Evolutionary conservation across 2,797 vertebrate species (phyloP).

Genomic region (Lophius americanus): DNA sequence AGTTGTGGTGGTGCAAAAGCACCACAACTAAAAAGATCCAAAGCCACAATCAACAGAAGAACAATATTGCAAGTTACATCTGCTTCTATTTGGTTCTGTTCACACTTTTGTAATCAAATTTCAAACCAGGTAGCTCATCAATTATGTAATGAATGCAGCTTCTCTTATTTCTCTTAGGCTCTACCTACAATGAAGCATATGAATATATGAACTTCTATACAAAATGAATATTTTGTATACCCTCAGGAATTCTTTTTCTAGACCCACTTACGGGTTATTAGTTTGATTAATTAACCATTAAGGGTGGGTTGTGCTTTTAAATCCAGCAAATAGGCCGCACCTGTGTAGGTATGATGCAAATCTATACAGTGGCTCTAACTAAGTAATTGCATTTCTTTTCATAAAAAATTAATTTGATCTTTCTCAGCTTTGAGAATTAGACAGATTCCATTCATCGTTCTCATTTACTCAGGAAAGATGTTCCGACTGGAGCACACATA

Average conservation of each 20-base stretch:
- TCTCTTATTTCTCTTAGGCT: constrained; percentile 22
- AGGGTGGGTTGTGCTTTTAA: constrained; percentile 36
- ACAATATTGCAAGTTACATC: constrained; percentile 21
- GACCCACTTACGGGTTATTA: constrained; percentile 46
- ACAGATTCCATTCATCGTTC: neutral
- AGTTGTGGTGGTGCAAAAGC: neutral
- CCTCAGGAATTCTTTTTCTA: constrained; percentile 43
- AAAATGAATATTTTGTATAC: constrained; percentile 44
- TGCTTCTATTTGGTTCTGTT: neutral
- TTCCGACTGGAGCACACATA: constrained; percentile 3
- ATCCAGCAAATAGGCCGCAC: constrained; percentile 27
- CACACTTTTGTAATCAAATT: constrained; percentile 23
- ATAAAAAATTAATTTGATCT: constrained; percentile 36
- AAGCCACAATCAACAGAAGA: constrained; percentile 14
- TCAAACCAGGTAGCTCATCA: constrained; percentile 8
- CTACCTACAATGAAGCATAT: constrained; percentile 26
- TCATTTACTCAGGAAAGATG: constrained; percentile 2
- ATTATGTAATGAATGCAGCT: constrained; percentile 15
- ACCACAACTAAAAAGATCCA: neutral
- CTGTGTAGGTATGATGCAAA: constrained; percentile 14
- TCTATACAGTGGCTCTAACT: constrained; percentile 24
- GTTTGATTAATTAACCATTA: constrained; percentile 51
- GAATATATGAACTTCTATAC: constrained; percentile 16
- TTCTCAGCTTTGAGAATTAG: constrained; percentile 12
- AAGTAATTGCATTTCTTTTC: constrained; percentile 31